Evolutionary conservation across 2,888 invertebrate genomes (phyloP), one percentile per base, ranked within the genome.

Genomic region (Synergus umbraculus): DNA sequence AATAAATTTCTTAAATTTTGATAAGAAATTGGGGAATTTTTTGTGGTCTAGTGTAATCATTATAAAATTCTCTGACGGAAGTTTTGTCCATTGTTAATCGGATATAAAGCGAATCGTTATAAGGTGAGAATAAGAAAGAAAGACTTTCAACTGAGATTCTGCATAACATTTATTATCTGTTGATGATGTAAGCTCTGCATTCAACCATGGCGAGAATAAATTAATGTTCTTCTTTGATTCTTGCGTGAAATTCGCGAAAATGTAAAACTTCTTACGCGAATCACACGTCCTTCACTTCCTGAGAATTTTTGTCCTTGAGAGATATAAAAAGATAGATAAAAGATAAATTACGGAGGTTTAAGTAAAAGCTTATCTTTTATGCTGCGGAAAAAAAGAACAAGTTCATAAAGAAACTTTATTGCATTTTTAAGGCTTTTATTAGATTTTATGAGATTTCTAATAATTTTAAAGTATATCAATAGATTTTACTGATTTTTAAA

Each of bases 191-290:
- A 66, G 66, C 41, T 66, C 43, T 44, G 66, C 66, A 18, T 44
- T 66, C n/a, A 44, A 66, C 66, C 66, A 18, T 66, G 66, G 66
- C 43, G 43, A 66, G 44, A 66, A 66, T 66, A 66, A 66, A 66
- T 66, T 66, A 43, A 66, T 18, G 44, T 44, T 44, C 66, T 66
- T 66, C 44, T 66, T 66, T 66, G 65, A 43, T 43, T 44, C 66
- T 66, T n/a, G 41, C 65, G 41, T 65, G 29, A 65, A 65, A 65
- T 13, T 65, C 49, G 13, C 13, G 49, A 49, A 49, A 49, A 49
- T 3, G 9, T 8, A 18, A n/a, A 66, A 18, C 66, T 43, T 44
- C 44, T 66, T 66, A 66, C 18, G 15, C 44, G 29, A n/a, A 66
- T 44, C 7, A n/a, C 18, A 66, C 44, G 18, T 9, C 10, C 43